phyloP scores from a whole-genome alignment of 2,888 invertebrate species.

The Eutolmus rufibarbis region DNA sequence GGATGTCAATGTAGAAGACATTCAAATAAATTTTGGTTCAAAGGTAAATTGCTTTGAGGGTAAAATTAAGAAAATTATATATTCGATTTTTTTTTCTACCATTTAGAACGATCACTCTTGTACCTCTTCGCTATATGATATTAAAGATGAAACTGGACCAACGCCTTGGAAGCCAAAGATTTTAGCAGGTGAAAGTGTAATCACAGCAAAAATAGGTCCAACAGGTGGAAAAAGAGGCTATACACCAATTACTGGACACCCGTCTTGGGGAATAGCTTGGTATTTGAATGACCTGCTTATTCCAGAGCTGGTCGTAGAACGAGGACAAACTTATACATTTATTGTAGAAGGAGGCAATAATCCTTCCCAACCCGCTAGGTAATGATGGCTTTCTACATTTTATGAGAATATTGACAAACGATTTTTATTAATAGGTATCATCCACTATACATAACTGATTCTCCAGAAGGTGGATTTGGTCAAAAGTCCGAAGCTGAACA shows the following conservation, averaged over 20 bases:
- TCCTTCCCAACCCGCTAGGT: slow-evolving; percentile 78
- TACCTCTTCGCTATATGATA: slow-evolving; percentile 70
- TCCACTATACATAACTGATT: slow-evolving; percentile 90
- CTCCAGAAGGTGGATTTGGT: slow-evolving; percentile 83
- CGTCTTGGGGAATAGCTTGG: slow-evolving; percentile 92
- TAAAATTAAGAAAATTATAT: neutral
- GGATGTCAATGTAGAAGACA: slow-evolving; percentile 66
- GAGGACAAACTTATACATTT: slow-evolving; percentile 87
- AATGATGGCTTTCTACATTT: slow-evolving; percentile 49
- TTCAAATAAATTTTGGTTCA: slow-evolving; percentile 79
- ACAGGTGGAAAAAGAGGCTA: slow-evolving; percentile 84
- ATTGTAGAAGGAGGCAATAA: slow-evolving; percentile 86
- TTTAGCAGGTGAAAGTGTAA: slow-evolving; percentile 68
- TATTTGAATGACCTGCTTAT: slow-evolving; percentile 90
- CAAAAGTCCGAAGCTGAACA: slow-evolving; percentile 78
- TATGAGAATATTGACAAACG: neutral
- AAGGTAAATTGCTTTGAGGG: slow-evolving; percentile 58
- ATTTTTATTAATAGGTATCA: slow-evolving; percentile 70
- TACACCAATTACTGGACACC: slow-evolving; percentile 78
- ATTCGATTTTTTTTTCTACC: neutral
- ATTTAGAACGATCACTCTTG: slow-evolving; percentile 76
- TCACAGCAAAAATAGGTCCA: slow-evolving; percentile 83
- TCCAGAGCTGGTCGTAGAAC: slow-evolving; percentile 86
- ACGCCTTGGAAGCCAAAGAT: slow-evolving; percentile 77
- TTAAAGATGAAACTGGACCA: slow-evolving; percentile 68